Evolutionary conservation across 2,888 invertebrate species (phyloP), one percentile per base, ranked within the genome.

Genomic region (Drosophila silvestris): DNA sequence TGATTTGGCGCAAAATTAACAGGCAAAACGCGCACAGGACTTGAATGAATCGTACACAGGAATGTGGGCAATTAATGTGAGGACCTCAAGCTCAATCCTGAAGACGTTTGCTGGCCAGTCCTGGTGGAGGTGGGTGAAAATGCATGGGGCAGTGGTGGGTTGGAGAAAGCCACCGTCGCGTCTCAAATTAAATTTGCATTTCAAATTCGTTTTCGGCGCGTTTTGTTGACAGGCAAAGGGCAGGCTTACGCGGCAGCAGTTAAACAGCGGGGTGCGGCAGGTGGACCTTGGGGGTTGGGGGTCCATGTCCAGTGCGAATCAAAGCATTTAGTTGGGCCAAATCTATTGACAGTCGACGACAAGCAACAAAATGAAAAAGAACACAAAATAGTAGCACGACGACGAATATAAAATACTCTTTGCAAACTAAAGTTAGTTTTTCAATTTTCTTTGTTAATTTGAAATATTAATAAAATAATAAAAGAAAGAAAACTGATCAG

Each of bases 141-240:
- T 37, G 54, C 1, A 2, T n/a, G 10, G 5, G 10, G 14, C 22
- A 5, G 5, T 5, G 26, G 26, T 19, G 19, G 19, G 16, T 14
- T 35, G 33, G 2, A 22, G 53, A 41, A 56, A 66, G 69, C 70
- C 70, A 82, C n/a, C 63, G 79, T 82, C 82, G 89, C 87, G 85
- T 84, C 86, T 84, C 79, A 90, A 88, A 91, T 89, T 88, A 91
- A 91, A 91, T 91, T 91, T 91, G 89, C 91, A 91, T 91, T 89
- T 87, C 83, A 83, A 89, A 91, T 89, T 89, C 81, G 77, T 68
- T 77, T 75, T 77, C 77, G 74, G 50, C 77, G 75, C 79, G 78
- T 81, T 84, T 85, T 81, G 85, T 85, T 88, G 90, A 85, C 90
- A 86, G 82, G 74, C 83, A 61, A 63, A 41, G 56, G 37, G 35